phyloP scores from a whole-genome alignment of 2,113 vertebrate species.

The Seriola aureovittata region DNA sequence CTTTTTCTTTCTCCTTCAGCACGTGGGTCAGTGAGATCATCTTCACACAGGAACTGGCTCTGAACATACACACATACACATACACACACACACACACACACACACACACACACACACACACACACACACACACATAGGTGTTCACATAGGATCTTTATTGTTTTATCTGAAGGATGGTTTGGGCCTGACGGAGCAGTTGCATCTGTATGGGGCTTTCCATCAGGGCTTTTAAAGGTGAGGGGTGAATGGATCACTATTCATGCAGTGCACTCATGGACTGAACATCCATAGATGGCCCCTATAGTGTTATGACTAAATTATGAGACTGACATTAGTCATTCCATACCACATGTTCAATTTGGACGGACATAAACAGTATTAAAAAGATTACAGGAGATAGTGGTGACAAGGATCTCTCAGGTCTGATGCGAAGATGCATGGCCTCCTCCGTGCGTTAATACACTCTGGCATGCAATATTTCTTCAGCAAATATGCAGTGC shows the following conservation, averaged over 20 bases:
- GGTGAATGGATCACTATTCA: conserved; percentile 74
- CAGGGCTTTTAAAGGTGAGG: conserved; percentile 73
- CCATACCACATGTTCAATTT: conserved; percentile 74
- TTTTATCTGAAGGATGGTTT: conserved; percentile 63
- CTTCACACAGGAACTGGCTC: conserved; percentile 31
- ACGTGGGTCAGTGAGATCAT: conserved; percentile 71
- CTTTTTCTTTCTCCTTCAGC: conserved; percentile 71
- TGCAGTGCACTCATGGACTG: conserved; percentile 57
- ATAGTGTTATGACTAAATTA: conserved; percentile 79
- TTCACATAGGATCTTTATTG: conserved; percentile 66
- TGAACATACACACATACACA: neutral
- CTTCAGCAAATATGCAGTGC: conserved; percentile 79
- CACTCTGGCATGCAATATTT: conserved; percentile 77
- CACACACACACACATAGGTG: conserved; percentile 1
- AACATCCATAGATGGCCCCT: conserved; percentile 56
- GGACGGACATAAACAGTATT: conserved; percentile 76
- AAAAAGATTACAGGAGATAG: conserved; percentile 79
- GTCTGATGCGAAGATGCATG: conserved; percentile 73
- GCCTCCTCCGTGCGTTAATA: conserved; percentile 63
- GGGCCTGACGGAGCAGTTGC: conserved; percentile 49
- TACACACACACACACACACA: neutral
- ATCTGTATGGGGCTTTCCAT: conserved; percentile 54
- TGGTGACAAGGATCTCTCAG: conserved; percentile 74
- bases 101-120: neutral
- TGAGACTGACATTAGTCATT: conserved; percentile 76